Percentiles rank a stretch among this genome's conserved stretches.
These are phyloP conservation scores for Caenorhabditis sp. DNA, from an alignment of 2,888 invertebrate species.

Conservation along the genomic window DNA sequence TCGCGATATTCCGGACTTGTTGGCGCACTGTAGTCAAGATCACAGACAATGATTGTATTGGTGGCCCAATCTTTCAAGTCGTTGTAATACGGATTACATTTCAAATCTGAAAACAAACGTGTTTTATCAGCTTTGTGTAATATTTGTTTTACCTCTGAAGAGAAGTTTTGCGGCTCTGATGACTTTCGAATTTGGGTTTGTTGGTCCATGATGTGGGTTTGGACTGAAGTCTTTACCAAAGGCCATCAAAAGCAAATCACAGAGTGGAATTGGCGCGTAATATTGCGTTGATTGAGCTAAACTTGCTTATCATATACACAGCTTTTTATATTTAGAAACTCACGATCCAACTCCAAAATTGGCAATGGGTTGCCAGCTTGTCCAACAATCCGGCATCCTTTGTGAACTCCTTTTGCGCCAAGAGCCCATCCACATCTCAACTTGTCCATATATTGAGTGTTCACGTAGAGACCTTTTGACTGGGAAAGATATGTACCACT, in stretches of 20 bases:
- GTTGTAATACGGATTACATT: slow-evolving; percentile 36
- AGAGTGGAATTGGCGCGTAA: slow-evolving; percentile 20
- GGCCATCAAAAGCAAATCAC: slow-evolving; percentile 12
- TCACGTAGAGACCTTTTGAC: slow-evolving; percentile 34
- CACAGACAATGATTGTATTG: slow-evolving; percentile 23
- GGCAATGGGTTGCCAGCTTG: slow-evolving; percentile 13
- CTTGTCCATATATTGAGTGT: slow-evolving; percentile 18
- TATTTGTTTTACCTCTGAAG: slow-evolving; percentile 18
- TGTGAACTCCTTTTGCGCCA: slow-evolving; percentile 35
- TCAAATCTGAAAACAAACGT: slow-evolving; percentile 15
- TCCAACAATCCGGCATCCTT: slow-evolving; percentile 39
- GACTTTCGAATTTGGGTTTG: slow-evolving; percentile 10
- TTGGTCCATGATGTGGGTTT: slow-evolving; percentile 2
- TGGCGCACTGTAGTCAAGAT: slow-evolving; percentile 23
- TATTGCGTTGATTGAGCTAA: slow-evolving; percentile 40
- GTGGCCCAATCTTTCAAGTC: slow-evolving; percentile 25
- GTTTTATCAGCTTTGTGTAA: background rate
- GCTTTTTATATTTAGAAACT: too few species aligned
- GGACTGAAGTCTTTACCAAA: slow-evolving; percentile 14
- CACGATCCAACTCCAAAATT: slow-evolving; percentile 40
- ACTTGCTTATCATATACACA: slow-evolving; percentile 5
- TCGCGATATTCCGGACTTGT: slow-evolving; percentile 13
- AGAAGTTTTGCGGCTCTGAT: slow-evolving; percentile 18
- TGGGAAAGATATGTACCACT: slow-evolving; percentile 37
- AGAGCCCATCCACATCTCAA: slow-evolving; percentile 26